These are phyloP conservation scores for Melopsittacus undulatus DNA, from an alignment of 2,797 vertebrate genomes.

Conservation along the genomic window DNA sequence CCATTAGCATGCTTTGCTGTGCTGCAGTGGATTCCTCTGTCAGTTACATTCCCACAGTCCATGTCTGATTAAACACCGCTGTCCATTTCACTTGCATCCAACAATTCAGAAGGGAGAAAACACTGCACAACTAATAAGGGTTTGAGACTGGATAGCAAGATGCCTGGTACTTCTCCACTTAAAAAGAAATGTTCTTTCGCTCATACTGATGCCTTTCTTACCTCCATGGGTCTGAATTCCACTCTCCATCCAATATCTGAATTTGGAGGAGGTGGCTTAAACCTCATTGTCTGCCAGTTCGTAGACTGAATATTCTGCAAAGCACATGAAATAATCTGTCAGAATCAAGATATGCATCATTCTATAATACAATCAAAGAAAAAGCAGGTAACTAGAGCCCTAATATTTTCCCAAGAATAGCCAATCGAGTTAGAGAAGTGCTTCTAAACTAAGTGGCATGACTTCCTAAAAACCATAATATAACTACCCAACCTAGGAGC, in stretches of 20 bases:
- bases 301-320: conserved; percentile 96
- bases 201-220: conserved; percentile 52
- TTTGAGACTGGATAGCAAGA: not conserved
- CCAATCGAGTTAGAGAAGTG: not conserved
- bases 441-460: not conserved
- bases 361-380: not conserved
- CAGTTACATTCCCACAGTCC: conserved; percentile 57
- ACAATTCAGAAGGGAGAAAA: not conserved
- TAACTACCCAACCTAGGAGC: not conserved
- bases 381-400: not conserved
- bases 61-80: conserved; percentile 36
- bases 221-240: conserved; percentile 99
- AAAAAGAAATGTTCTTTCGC: not conserved
- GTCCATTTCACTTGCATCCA: conserved; percentile 29
- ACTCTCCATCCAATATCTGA: conserved; percentile 99
- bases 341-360: not conserved
- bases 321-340: conserved; percentile 31
- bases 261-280: conserved; percentile 98
- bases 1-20: conserved; percentile 22
- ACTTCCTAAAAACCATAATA: not conserved
- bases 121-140: not conserved
- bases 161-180: conserved; percentile 33
- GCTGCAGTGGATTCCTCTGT: conserved; percentile 40
- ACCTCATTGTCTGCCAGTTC: conserved; percentile 99
- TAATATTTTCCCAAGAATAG: not conserved